Evolutionary conservation across 2,888 invertebrate species (phyloP).

Genomic region (Uloborus plumipes): DNA sequence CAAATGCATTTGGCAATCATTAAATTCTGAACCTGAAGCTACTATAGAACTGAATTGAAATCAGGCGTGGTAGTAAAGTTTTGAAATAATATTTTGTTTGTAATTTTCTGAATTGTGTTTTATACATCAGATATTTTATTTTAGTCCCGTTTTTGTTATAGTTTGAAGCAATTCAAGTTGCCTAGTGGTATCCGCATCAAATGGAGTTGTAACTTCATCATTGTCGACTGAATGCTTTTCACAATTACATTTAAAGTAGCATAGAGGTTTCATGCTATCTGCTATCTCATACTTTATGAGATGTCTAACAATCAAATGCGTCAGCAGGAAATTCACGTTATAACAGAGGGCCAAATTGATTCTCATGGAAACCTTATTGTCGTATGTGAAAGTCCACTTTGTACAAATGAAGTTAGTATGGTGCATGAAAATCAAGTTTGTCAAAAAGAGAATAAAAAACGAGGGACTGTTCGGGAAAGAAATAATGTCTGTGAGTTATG

Average conservation of each 20-base stretch:
- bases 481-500: constrained; percentile 38
- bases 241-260: no score
- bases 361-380: neutral
- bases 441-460: constrained; percentile 16
- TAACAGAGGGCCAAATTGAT: no score
- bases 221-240: no score
- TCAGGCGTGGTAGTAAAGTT: constrained; percentile 42
- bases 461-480: constrained; percentile 25
- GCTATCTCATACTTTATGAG: neutral
- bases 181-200: neutral
- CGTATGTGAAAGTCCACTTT: neutral
- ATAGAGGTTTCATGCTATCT: no score
- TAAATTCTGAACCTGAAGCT: neutral
- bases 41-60: constrained; percentile 59
- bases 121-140: neutral
- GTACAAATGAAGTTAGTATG: neutral
- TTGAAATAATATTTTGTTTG: constrained; percentile 17
- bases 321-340: no score
- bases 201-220: neutral
- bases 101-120: neutral
- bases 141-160: neutral
- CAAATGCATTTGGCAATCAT: neutral
- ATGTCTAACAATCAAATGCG: no score
- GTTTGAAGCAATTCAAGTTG: neutral
- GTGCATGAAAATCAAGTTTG: constrained; percentile 6